phyloP scores from a whole-genome alignment of 2,888 invertebrate genomes.

The Amblyteles armatorius region DNA sequence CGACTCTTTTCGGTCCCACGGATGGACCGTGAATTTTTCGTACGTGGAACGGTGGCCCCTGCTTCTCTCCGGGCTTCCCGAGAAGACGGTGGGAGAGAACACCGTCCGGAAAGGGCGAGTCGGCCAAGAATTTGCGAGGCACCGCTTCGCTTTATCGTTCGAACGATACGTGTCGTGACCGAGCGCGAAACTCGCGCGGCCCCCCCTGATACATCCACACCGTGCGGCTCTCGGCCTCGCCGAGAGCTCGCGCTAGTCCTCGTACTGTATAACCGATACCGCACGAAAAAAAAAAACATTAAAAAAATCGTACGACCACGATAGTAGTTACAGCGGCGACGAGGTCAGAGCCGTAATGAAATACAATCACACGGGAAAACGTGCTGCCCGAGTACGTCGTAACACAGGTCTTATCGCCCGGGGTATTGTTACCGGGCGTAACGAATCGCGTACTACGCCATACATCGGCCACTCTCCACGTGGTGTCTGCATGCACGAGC shows the following conservation, averaged over 20 bases:
- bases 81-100: slow-evolving; percentile 15
- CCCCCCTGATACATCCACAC: slow-evolving; percentile 21
- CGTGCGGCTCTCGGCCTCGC: background rate
- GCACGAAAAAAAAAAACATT: background rate
- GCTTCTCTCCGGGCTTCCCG: slow-evolving; percentile 5
- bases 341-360: background rate
- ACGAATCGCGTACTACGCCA: slow-evolving; percentile 73
- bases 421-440: slow-evolving; percentile 75
- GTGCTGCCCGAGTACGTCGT: slow-evolving; percentile 41
- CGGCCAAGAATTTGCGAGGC: slow-evolving; percentile 58
- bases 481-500: slow-evolving; percentile 55
- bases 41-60: slow-evolving; percentile 39
- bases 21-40: slow-evolving; percentile 40
- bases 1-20: background rate
- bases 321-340: slow-evolving; percentile 5
- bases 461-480: slow-evolving; percentile 73
- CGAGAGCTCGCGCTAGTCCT: background rate
- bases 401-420: slow-evolving; percentile 59
- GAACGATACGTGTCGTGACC: slow-evolving; percentile 74
- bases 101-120: slow-evolving; percentile 29
- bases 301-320: slow-evolving; percentile 1
- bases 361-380: slow-evolving; percentile 36
- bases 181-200: slow-evolving; percentile 55
- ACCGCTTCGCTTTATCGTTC: slow-evolving; percentile 71
- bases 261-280: slow-evolving; percentile 2